phyloP scores from a whole-genome alignment of 2,113 vertebrate genomes.

The Engraulis encrasicolus region DNA sequence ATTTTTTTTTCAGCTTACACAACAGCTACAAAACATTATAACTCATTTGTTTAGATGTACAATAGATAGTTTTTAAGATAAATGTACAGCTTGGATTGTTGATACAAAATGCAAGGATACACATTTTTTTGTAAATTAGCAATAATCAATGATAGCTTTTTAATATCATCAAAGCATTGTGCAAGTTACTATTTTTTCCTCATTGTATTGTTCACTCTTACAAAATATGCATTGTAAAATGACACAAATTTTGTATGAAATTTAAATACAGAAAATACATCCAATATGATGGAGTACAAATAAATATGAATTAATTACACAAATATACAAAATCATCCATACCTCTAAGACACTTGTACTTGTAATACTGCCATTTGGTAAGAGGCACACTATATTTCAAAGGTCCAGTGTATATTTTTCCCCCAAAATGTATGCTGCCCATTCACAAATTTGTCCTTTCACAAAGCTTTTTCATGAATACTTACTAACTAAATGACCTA shows the following conservation, averaged over 20 bases:
- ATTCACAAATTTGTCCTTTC: no score
- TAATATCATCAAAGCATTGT: background rate
- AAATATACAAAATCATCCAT: slow-evolving; percentile 88
- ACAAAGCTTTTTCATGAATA: no score
- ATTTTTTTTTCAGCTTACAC: background rate
- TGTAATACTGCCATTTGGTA: slow-evolving; percentile 83
- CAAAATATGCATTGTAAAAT: slow-evolving; percentile 31
- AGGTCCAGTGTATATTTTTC: no score
- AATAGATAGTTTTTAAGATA: background rate
- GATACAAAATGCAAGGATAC: slow-evolving; percentile 17
- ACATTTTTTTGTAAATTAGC: slow-evolving; percentile 10
- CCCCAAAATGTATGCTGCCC: no score
- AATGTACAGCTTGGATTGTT: slow-evolving; percentile 12
- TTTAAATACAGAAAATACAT: slow-evolving; percentile 86
- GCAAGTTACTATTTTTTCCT: slow-evolving; percentile 13
- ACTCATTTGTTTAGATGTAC: background rate
- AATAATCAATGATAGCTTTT: background rate
- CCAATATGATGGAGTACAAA: slow-evolving; percentile 82
- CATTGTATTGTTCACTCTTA: background rate
- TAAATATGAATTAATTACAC: slow-evolving; percentile 97
- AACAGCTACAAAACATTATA: background rate
- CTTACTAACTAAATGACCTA: no score
- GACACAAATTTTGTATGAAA: slow-evolving; percentile 83
- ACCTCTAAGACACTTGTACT: slow-evolving; percentile 80
- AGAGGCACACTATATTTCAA: slow-evolving; percentile 72